These are phyloP conservation scores for Rhagonycha fulva DNA, from an alignment of 2,888 invertebrate species.

Conservation along the genomic window DNA sequence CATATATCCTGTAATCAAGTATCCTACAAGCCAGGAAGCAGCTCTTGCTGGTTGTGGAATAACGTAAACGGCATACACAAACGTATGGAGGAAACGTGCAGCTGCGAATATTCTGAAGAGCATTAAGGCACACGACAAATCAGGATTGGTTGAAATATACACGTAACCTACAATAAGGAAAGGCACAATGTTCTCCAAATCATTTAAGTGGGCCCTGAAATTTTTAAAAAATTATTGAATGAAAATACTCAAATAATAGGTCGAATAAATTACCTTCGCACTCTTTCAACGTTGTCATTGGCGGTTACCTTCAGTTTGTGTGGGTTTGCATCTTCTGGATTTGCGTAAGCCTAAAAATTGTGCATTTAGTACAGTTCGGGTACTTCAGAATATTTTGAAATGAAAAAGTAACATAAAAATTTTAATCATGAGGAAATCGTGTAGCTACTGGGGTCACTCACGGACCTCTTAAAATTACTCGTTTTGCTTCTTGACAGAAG, in stretches of 20 bases:
- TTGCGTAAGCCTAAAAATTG: slow-evolving; percentile 58
- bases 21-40: slow-evolving; percentile 38
- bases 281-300: slow-evolving; percentile 58
- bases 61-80: slow-evolving; percentile 65
- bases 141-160: slow-evolving; percentile 62
- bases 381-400: no score
- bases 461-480: no score
- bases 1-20: slow-evolving; percentile 41
- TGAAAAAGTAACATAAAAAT: no score
- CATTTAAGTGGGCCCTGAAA: slow-evolving; percentile 69
- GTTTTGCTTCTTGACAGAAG: no score
- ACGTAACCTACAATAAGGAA: slow-evolving; percentile 65
- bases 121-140: slow-evolving; percentile 54
- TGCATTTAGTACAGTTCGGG: neutral
- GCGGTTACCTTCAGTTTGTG: slow-evolving; percentile 45
- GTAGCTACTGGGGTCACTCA: no score
- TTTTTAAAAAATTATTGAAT: neutral
- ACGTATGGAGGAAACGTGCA: slow-evolving; percentile 63
- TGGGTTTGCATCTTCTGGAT: slow-evolving; percentile 57
- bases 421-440: no score
- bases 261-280: slow-evolving; percentile 7
- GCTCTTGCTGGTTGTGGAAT: slow-evolving; percentile 60
- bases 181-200: slow-evolving; percentile 72
- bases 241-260: neutral
- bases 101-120: slow-evolving; percentile 61